A percentile compares a stretch with the other conserved stretches of the same genome.
Evolutionary conservation across 2,113 vertebrate genomes (phyloP).

Genomic region (Mirounga angustirostris): DNA sequence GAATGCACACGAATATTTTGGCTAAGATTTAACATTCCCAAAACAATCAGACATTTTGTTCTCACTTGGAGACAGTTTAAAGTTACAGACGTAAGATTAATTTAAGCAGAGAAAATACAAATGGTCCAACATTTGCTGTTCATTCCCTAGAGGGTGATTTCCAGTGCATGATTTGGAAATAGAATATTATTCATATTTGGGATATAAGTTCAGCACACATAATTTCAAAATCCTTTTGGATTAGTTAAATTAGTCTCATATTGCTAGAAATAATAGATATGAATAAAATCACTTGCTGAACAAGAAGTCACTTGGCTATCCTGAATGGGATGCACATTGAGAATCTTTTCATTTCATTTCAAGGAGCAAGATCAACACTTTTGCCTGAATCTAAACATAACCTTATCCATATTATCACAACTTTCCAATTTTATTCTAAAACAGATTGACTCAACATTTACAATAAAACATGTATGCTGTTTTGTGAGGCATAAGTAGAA

Average conservation of each 20-base stretch:
- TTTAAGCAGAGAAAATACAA: slow-evolving; percentile 62
- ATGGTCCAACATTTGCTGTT: not conserved
- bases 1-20: not conserved
- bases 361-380: slow-evolving; percentile 54
- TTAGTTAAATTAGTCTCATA: not conserved
- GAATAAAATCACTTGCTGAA: slow-evolving; percentile 24
- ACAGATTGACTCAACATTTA: slow-evolving; percentile 58
- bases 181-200: not conserved
- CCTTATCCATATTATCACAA: slow-evolving; percentile 54
- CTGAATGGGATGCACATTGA: not conserved
- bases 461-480: not conserved
- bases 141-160: not conserved
- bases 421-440: slow-evolving; percentile 47
- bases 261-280: slow-evolving; percentile 2
- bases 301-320: not conserved
- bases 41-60: slow-evolving; percentile 32
- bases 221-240: not conserved
- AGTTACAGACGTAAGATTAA: slow-evolving; percentile 40
- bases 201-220: not conserved
- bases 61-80: slow-evolving; percentile 41
- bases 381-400: not conserved
- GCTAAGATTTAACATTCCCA: slow-evolving; percentile 38
- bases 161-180: not conserved
- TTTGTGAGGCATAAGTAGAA: slow-evolving; percentile 31
- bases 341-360: slow-evolving; percentile 57